Evolutionary conservation across 2,888 invertebrate species (phyloP).

Genomic region (Flexamia atlantica): DNA sequence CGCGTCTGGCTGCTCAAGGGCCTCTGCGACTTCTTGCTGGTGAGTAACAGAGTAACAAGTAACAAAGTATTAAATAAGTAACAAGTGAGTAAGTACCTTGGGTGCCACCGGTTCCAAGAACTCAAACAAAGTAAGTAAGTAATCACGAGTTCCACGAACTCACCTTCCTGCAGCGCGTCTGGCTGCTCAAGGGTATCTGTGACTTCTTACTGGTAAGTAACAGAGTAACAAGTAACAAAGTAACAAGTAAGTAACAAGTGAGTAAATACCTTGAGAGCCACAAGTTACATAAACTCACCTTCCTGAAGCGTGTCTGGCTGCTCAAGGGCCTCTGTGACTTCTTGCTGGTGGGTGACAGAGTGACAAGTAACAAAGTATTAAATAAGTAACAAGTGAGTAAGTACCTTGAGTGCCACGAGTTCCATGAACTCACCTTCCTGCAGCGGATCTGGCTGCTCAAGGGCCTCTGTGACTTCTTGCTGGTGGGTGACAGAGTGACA

Average conservation of each 20-base stretch:
- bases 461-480: slow-evolving; percentile 76
- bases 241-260: no score
- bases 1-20: slow-evolving; percentile 79
- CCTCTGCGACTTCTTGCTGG: slow-evolving; percentile 75
- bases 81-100: no score
- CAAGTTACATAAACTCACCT: slow-evolving; percentile 76
- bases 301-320: slow-evolving; percentile 77
- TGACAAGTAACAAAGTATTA: no score
- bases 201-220: slow-evolving; percentile 73
- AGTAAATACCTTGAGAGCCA: slow-evolving; percentile 75
- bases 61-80: no score
- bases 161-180: slow-evolving; percentile 75
- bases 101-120: slow-evolving; percentile 76
- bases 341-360: slow-evolving; percentile 69
- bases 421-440: slow-evolving; percentile 76
- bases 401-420: slow-evolving; percentile 75
- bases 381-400: no score
- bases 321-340: slow-evolving; percentile 78
- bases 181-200: slow-evolving; percentile 79
- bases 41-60: no score
- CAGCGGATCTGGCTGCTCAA: slow-evolving; percentile 79
- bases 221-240: no score
- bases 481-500: no score
- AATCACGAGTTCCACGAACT: slow-evolving; percentile 77
- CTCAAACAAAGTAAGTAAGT: no score